phyloP scores from a whole-genome alignment of 2,113 vertebrate genomes.

The Sinocyclocheilus maitianheensis region DNA sequence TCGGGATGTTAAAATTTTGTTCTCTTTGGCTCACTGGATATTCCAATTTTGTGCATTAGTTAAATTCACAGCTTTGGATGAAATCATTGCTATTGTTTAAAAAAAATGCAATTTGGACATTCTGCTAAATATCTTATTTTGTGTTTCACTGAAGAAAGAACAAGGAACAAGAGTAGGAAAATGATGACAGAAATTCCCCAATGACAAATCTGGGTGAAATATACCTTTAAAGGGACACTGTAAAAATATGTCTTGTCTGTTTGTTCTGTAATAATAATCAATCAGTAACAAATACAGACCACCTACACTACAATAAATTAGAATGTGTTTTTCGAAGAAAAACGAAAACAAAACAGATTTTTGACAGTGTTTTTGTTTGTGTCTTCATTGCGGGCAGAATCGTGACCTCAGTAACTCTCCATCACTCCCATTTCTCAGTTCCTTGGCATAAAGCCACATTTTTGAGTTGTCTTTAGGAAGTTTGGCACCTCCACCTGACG shows the following conservation, averaged over 20 bases:
- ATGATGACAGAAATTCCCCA: not conserved
- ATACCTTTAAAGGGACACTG: not conserved
- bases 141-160: not conserved
- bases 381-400: not conserved
- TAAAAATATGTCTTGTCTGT: not conserved
- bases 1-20: not conserved
- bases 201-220: not conserved
- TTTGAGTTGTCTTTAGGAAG: constrained; percentile 3
- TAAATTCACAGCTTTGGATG: not conserved
- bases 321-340: not conserved
- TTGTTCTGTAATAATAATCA: not conserved
- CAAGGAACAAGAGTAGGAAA: not conserved
- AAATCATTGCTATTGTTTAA: not conserved
- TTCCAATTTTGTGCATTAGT: not conserved
- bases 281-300: not conserved
- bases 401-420: not conserved
- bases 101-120: not conserved
- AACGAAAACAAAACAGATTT: not conserved
- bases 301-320: not conserved
- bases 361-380: not conserved
- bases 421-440: not conserved
- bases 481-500: not conserved
- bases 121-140: too few species aligned
- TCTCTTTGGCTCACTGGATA: too few species aligned
- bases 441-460: not conserved